Base-by-base conservation (phyloP, 2,888 invertebrate species). In the Drosophila tanythrix region DNA sequence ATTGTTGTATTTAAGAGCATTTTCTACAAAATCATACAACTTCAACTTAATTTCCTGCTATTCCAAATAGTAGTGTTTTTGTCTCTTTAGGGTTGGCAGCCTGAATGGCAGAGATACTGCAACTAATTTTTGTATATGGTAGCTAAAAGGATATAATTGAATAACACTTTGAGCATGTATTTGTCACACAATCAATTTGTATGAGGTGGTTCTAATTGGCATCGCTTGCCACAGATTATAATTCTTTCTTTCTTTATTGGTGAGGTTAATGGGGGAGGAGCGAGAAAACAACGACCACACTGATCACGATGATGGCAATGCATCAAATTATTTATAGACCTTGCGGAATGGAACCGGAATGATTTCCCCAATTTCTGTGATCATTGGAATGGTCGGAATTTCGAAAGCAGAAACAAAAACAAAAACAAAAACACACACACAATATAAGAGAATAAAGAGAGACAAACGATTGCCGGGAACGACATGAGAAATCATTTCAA, bases 321-420 rank as follows among this genome's bases (percentile, higher is more conserved):
- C 83, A 83, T 83, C 81, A 83, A 73, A 81, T 74, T 83, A 81
- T 83, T 83, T 81, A 81, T 81, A 81, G 84, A 72, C 31, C 75
- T 55, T 70, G 62, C 68, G 61, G 55, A 68, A 78, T 76, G 56
- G 36, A 65, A 78, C 50, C 25, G 48, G 59, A 61, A 64, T 68
- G 52, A 65, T 62, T 64, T 51, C 60, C 62, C 48, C 46, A 27
- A 50, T 57, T 63, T 29, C 29, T 40, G 48, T 57, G 77, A 65
- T 27, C 73, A 72, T 65, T 33, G 68, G 81, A 60, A 78, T 77
- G 66, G 31, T 38, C 60, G 82, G 69, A 79, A 79, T 81, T 79
- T 76, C 36, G 11, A 65, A 60, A 65, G 56, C 15, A 58, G 31
- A 40, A 46, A 25, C 43, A 52, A 43, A 35, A 57, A 70, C 35